These are phyloP conservation scores for Stegostoma tigrinum DNA, from an alignment of 2,113 vertebrate species.

Conservation along the genomic window DNA sequence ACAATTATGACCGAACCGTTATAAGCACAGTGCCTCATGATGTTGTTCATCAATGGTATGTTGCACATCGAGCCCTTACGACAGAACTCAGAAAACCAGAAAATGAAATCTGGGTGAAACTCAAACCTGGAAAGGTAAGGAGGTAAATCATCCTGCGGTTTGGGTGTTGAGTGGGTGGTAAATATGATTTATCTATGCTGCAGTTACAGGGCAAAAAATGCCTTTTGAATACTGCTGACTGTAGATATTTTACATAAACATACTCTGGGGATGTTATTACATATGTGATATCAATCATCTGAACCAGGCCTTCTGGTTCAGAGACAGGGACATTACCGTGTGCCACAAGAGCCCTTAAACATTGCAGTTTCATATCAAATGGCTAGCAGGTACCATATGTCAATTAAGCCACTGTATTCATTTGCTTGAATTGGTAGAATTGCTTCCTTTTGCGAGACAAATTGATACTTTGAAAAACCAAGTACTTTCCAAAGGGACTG, in stretches of 20 bases:
- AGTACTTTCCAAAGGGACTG: neutral
- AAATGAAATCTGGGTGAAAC: slow-evolving; percentile 88
- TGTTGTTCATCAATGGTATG: slow-evolving; percentile 73
- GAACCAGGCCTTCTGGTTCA: too few species aligned
- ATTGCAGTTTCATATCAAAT: neutral
- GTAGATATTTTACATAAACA: too few species aligned
- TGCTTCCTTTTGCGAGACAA: neutral
- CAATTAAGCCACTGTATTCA: neutral
- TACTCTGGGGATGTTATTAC: too few species aligned
- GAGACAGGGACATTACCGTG: too few species aligned
- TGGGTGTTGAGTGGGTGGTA: neutral
- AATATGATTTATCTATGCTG: neutral
- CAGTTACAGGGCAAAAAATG: neutral
- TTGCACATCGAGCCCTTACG: slow-evolving; percentile 73
- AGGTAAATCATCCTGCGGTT: neutral
- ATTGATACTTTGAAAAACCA: neutral
- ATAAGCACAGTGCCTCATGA: slow-evolving; percentile 76
- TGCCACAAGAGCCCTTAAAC: too few species aligned
- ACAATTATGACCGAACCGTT: slow-evolving; percentile 83
- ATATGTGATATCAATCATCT: too few species aligned
- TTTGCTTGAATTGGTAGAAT: neutral
- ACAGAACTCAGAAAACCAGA: slow-evolving; percentile 69
- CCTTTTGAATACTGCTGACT: too few species aligned
- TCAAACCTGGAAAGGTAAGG: slow-evolving; percentile 81
- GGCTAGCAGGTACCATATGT: neutral